phyloP scores from a whole-genome alignment of 1,140 invertebrate genomes.

The Agrilus planipennis region DNA sequence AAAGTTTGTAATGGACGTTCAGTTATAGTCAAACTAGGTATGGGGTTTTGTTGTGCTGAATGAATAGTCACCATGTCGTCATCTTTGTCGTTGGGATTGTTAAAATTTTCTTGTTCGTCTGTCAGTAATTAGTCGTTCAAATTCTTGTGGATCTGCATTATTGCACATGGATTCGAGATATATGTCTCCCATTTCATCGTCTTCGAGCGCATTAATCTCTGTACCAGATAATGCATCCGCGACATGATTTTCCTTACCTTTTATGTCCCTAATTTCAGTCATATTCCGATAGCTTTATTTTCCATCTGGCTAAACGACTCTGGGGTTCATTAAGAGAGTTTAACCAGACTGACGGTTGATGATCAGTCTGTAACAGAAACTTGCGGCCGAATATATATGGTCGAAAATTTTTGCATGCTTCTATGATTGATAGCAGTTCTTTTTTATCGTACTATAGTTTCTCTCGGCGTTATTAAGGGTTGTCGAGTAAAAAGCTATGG shows the following conservation, averaged over 20 bases:
- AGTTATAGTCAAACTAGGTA: too few species aligned
- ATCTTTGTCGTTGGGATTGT: too few species aligned
- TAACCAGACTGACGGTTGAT: constrained; percentile 35
- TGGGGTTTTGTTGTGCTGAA: too few species aligned
- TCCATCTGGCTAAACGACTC: constrained; percentile 36
- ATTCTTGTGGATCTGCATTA: too few species aligned
- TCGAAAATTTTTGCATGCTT: constrained; percentile 33
- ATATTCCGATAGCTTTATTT: constrained; percentile 25
- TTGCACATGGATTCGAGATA: too few species aligned
- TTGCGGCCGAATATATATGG: constrained; percentile 32
- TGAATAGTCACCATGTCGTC: too few species aligned
- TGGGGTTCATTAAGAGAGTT: constrained; percentile 31
- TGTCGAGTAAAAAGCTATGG: constrained; percentile 19
- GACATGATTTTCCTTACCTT: constrained; percentile 1
- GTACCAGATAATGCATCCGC: too few species aligned
- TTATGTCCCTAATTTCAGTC: constrained; percentile 26
- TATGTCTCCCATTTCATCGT: too few species aligned
- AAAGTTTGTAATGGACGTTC: too few species aligned
- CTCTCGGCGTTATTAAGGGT: constrained; percentile 18
- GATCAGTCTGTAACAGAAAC: constrained; percentile 38
- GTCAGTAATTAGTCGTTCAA: too few species aligned
- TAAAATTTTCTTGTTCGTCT: too few species aligned
- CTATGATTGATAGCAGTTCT: constrained; percentile 37
- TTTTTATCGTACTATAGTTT: constrained; percentile 36
- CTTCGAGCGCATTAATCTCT: too few species aligned